These are phyloP conservation scores for Apodemus speciosus DNA, from an alignment of 2,113 vertebrate genomes.

Conservation along the genomic window DNA sequence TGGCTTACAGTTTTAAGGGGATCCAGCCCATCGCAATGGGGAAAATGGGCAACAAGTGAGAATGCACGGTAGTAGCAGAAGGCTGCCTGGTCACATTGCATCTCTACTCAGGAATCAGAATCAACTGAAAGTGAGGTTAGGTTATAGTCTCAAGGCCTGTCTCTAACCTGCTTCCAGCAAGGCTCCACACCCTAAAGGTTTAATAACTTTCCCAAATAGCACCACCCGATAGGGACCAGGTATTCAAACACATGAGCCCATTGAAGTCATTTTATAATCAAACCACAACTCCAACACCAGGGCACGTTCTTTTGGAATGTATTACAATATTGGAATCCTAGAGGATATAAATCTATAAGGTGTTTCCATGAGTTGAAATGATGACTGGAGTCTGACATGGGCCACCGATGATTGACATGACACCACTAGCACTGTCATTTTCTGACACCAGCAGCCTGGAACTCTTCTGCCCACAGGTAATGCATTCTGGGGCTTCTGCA, in stretches of 20 bases:
- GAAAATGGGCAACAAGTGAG: background rate
- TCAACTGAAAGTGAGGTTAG: background rate
- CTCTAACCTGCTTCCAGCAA: background rate
- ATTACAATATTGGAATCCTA: constrained; percentile 18
- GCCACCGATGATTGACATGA: background rate
- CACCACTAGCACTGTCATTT: background rate
- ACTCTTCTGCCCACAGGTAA: background rate
- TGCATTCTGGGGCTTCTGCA: background rate
- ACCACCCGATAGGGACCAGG: background rate
- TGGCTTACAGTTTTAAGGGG: background rate
- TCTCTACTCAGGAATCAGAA: background rate
- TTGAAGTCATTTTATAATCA: background rate
- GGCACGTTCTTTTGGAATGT: background rate
- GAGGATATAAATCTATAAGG: constrained; percentile 22
- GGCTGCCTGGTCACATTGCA: background rate
- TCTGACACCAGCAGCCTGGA: background rate
- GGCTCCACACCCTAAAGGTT: background rate
- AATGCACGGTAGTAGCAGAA: background rate
- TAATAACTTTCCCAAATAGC: background rate
- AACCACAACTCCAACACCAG: background rate
- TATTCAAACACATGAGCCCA: background rate
- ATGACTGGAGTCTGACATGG: background rate
- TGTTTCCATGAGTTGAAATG: background rate
- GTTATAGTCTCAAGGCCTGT: background rate
- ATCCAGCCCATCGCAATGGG: background rate